Base-by-base conservation (phyloP, 2,113 vertebrate genomes). In the Trogon melanurus region DNA sequence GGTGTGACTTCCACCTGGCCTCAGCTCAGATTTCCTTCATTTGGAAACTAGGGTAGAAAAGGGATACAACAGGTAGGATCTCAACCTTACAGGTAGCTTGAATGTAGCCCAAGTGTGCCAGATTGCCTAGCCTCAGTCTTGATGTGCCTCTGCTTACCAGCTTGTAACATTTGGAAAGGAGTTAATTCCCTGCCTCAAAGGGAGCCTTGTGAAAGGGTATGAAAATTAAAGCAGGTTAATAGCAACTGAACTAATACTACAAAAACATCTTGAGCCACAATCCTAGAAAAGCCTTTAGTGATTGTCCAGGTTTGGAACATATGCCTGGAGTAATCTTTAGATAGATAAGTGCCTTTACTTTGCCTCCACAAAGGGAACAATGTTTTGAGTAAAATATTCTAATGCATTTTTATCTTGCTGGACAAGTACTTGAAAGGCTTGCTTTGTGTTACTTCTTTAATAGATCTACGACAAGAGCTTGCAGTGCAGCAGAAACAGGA, bases 401-500 rank as follows among this genome's bases (percentile, higher is more conserved):
- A 18, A 29, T 2, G 4, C 34, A 11, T 45, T 90, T 62, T 66
- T 73, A 3, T 71, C 30, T 71, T 56, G 30, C 19, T 75, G 16
- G 9, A n/a, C 58, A 11, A 7, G 2, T 41, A 6, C 26, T 76
- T 79, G 30, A 69, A 54, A 53, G n/a, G 7, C 38, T 80, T 94
- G 30, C 11, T 89, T 41, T 79, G 19, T 66, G 30, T 73, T 91
- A 30, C 20, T 85, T 80, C 34, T 21, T 30, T 65, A 5, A 1
- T 60, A 99, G 99, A 99, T 94, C 97, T 99, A 70, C 98, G 99
- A 13, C 99, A 99, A 79, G 99, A 99, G 93, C 96, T 99, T 97
- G 99, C 98, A 5, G 99, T 99, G 38, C 99, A 99, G 89, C 99
- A 99, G 93, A 99, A 99, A 25, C 99, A 99, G 89, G 99, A 99